Conservation (phyloP, 2,113 vertebrate species). For the Peromyscus leucopus region DNA sequence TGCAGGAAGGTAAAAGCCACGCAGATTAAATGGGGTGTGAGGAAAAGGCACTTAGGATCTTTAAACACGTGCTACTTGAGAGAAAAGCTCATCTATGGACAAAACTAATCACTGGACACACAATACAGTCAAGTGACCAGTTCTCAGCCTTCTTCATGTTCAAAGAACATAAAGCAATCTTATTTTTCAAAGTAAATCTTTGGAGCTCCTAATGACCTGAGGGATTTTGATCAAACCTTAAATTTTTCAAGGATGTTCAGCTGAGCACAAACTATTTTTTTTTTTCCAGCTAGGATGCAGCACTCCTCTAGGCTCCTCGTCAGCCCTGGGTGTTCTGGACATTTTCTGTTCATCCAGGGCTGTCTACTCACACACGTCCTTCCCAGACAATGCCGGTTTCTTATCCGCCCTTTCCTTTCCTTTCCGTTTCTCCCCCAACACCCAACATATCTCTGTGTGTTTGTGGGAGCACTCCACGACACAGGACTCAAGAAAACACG, state of each 20-base stretch:
- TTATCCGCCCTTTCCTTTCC: too few relatives aligned
- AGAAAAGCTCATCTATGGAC: constrained; percentile 62
- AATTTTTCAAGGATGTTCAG: neutral
- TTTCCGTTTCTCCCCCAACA: neutral
- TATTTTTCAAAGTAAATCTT: neutral
- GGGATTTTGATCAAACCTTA: constrained; percentile 28
- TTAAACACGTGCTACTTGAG: constrained; percentile 69
- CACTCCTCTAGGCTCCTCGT: neutral
- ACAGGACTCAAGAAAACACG: accelerated
- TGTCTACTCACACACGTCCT: neutral
- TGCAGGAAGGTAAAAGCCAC: constrained; percentile 71
- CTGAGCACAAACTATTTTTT: neutral
- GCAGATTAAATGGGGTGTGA: constrained; percentile 77
- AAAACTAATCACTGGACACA: constrained; percentile 70
- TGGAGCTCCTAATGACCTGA: neutral
- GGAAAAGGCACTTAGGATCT: constrained; percentile 73
- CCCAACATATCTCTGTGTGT: neutral
- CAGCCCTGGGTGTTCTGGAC: neutral
- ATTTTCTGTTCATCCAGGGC: neutral
- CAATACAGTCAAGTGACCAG: neutral
- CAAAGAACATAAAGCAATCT: neutral
- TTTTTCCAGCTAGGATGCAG: accelerated
- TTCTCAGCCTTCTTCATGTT: neutral
- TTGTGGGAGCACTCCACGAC: neutral
- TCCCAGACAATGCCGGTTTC: neutral